Conservation (phyloP, 2,888 invertebrate species). For the Caenorhabditis angaria region DNA sequence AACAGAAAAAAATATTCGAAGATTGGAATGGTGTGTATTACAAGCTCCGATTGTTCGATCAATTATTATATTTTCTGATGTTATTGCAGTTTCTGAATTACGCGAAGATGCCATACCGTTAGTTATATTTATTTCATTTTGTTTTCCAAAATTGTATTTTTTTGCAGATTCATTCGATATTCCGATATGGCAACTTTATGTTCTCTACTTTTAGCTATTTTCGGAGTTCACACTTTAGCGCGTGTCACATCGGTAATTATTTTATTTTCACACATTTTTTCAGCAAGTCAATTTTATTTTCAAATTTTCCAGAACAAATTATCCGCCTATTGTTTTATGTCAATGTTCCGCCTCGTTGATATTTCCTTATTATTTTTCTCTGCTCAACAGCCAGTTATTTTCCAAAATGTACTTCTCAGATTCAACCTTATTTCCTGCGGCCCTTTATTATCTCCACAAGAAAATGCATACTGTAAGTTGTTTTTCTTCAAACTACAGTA, state of each 20-base stretch:
- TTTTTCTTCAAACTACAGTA: not conserved
- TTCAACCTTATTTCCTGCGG: conserved; percentile 67
- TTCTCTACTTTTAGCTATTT: conserved; percentile 68
- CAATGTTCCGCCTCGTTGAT: conserved; percentile 70
- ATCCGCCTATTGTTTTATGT: conserved; percentile 67
- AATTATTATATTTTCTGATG: conserved; percentile 64
- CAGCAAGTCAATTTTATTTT: too few relatives aligned
- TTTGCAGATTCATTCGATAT: conserved; percentile 55
- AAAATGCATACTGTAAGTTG: conserved; percentile 64
- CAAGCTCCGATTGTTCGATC: conserved; percentile 70
- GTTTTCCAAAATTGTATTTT: not conserved
- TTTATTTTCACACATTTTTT: too few relatives aligned
- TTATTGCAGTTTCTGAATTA: conserved; percentile 60
- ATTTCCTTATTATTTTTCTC: conserved; percentile 69
- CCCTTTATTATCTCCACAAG: conserved; percentile 63
- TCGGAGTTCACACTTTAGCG: conserved; percentile 69
- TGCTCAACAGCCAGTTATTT: conserved; percentile 70
- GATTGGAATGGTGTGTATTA: conserved; percentile 68
- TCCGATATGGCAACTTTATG: conserved; percentile 66
- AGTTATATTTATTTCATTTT: conserved; percentile 5
- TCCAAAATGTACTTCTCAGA: conserved; percentile 66
- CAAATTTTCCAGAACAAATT: conserved; percentile 61
- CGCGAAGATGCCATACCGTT: conserved; percentile 49
- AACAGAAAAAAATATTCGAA: conserved; percentile 61
- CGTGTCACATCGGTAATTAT: conserved; percentile 62